These are phyloP conservation scores for Heterotis niloticus DNA, from an alignment of 2,113 vertebrate genomes.

Conservation along the genomic window DNA sequence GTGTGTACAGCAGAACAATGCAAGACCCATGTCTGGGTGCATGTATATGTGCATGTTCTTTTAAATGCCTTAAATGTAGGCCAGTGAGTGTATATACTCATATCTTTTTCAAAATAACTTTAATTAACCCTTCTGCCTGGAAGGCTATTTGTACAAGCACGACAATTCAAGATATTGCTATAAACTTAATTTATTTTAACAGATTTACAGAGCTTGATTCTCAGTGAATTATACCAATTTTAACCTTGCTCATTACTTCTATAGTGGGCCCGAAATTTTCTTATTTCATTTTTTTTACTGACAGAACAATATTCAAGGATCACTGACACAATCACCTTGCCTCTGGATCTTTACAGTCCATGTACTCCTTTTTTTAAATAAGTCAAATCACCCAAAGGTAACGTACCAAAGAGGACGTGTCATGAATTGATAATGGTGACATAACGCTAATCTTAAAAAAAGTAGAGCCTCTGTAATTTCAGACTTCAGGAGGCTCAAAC, in stretches of 20 bases:
- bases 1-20: no score
- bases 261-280: neutral
- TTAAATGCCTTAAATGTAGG: neutral
- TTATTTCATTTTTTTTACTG: neutral
- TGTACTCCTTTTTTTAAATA: no score
- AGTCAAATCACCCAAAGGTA: neutral
- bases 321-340: neutral
- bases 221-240: neutral
- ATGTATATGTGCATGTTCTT: no score
- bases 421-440: neutral
- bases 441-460: neutral
- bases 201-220: neutral
- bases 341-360: neutral
- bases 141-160: neutral
- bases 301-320: neutral
- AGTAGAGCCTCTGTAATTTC: neutral
- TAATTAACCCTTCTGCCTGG: constrained; percentile 12
- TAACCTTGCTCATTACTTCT: neutral
- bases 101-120: neutral
- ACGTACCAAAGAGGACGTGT: neutral
- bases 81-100: neutral
- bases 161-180: neutral
- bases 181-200: constrained; percentile 14
- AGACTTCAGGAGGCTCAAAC: constrained; percentile 7
- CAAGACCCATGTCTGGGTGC: no score